Percentiles rank a stretch among this genome's conserved stretches.
These are phyloP conservation scores for Clitarchus hookeri DNA, from an alignment of 2,888 invertebrate genomes.

Conservation along the genomic window DNA sequence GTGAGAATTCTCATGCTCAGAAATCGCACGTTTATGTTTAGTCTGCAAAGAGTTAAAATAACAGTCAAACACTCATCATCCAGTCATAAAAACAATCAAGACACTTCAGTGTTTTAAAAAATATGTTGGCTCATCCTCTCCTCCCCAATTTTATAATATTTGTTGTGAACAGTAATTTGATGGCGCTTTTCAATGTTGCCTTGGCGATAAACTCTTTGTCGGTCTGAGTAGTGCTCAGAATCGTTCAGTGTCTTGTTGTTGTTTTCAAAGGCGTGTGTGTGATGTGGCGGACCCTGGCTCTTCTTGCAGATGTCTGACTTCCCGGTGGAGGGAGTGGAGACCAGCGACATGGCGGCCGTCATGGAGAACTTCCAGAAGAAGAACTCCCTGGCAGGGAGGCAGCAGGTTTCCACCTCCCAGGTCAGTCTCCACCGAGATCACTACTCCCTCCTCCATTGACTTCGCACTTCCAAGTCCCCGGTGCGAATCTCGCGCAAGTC, in stretches of 20 bases:
- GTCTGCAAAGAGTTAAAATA: too few relatives aligned
- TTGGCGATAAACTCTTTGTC: background rate
- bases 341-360: constrained; percentile 67
- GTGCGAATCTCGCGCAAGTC: too few relatives aligned
- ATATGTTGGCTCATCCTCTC: too few relatives aligned
- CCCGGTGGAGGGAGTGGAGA: constrained; percentile 63
- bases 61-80: too few relatives aligned
- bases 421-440: constrained; percentile 28
- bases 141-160: too few relatives aligned
- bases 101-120: too few relatives aligned
- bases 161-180: too few relatives aligned
- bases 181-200: background rate
- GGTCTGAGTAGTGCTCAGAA: background rate
- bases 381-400: constrained; percentile 54
- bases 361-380: constrained; percentile 76
- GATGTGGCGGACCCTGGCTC: background rate
- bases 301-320: constrained; percentile 60
- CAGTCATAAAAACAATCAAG: too few relatives aligned
- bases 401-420: constrained; percentile 45
- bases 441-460: background rate
- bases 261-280: background rate
- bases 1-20: too few relatives aligned
- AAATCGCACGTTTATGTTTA: too few relatives aligned
- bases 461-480: too few relatives aligned
- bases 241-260: background rate